Conservation (phyloP, 1,140 invertebrate species). For the Aphelinus certus region DNA sequence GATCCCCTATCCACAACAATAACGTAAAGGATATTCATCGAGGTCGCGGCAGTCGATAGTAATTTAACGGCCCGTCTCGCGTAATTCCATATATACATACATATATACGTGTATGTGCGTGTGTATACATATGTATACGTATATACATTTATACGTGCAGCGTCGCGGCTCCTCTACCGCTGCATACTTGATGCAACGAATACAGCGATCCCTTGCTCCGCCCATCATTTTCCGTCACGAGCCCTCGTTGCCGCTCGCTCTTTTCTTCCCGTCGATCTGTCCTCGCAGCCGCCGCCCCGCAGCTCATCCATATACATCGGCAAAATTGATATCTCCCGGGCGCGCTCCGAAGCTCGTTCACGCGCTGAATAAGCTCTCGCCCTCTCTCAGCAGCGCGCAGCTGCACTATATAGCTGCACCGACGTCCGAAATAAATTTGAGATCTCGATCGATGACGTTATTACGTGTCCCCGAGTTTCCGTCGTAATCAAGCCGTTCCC, state of each 20-base stretch:
- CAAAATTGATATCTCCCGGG: conserved; percentile 62
- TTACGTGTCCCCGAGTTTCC: conserved; percentile 18
- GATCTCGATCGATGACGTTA: conserved; percentile 33
- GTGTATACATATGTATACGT: too few relatives aligned
- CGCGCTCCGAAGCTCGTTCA: conserved; percentile 52
- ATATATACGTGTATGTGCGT: too few relatives aligned
- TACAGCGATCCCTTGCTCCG: not conserved
- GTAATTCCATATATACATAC: conserved; percentile 30
- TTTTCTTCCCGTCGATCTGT: conserved; percentile 19
- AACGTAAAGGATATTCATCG: conserved; percentile 53
- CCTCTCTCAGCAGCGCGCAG: too few relatives aligned
- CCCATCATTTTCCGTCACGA: conserved; percentile 1
- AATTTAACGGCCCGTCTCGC: conserved; percentile 50
- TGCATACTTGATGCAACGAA: not conserved
- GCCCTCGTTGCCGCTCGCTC: conserved; percentile 6
- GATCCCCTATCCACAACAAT: conserved; percentile 22
- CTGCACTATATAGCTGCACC: too few relatives aligned
- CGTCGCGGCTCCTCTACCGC: conserved; percentile 31
- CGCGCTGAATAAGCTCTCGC: conserved; percentile 60
- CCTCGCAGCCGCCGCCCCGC: conserved; percentile 47
- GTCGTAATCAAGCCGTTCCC: conserved; percentile 28
- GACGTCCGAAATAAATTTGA: conserved; percentile 37
- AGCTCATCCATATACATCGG: conserved; percentile 65
- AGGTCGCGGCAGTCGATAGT: conserved; percentile 47
- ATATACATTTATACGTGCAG: conserved; percentile 12